Conservation (phyloP, 2,113 vertebrate species). For the Procavia capensis region DNA sequence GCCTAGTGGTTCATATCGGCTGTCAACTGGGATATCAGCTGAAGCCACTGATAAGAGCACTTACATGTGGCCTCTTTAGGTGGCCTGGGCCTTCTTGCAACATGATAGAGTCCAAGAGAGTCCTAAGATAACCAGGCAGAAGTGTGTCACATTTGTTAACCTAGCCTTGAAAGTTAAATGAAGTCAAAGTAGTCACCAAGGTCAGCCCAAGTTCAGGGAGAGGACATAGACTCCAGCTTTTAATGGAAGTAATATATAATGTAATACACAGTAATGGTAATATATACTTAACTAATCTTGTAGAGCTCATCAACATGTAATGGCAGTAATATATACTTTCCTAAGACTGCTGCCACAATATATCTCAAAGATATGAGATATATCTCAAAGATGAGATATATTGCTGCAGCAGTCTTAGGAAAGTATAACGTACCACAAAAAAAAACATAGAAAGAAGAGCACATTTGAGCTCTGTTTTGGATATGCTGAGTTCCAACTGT, state of each 20-base stretch:
- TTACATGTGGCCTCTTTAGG: not conserved
- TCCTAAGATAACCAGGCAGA: not conserved
- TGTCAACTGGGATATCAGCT: not conserved
- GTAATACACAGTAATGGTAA: no score
- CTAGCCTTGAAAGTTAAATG: not conserved
- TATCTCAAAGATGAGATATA: no score
- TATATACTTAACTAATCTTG: no score
- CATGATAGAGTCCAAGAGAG: not conserved
- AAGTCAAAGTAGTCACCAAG: not conserved
- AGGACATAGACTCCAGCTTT: not conserved
- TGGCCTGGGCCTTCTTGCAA: not conserved
- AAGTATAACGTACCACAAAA: not conserved
- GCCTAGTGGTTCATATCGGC: not conserved
- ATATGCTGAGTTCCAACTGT: not conserved
- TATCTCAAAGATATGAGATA: no score
- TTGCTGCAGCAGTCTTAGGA: not conserved
- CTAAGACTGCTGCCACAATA: no score
- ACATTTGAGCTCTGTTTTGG: not conserved
- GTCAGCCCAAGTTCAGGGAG: not conserved
- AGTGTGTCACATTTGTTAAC: not conserved
- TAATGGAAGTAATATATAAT: not conserved
- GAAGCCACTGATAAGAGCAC: not conserved
- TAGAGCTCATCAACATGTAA: no score
- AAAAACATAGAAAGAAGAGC: not conserved
- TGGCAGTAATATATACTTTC: no score